Evolutionary conservation across 2,888 invertebrate genomes (phyloP).

Genomic region (Scrobipalpa costella): DNA sequence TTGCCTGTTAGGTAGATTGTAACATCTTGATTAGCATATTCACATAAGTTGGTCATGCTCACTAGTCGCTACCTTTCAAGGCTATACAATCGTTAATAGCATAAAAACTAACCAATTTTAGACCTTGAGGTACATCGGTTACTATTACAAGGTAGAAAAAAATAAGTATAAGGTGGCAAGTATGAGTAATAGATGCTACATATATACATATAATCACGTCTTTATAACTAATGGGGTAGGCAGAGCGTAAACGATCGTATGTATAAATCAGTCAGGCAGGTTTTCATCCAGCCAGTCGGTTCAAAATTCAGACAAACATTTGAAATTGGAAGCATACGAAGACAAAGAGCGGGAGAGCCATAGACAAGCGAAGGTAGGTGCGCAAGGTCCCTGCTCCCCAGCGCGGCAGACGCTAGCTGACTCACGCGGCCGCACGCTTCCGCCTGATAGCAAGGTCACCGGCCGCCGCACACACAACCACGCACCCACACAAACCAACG

Average conservation of each 20-base stretch:
- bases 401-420: constrained; percentile 71
- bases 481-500: constrained; percentile 42
- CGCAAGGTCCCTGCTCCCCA: constrained; percentile 66
- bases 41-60: constrained; percentile 37
- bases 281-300: no score
- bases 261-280: no score
- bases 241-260: no score
- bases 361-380: constrained; percentile 32
- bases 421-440: constrained; percentile 75
- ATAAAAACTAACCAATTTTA: neutral
- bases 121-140: neutral
- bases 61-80: constrained; percentile 44
- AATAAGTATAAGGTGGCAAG: no score
- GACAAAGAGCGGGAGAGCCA: constrained; percentile 19
- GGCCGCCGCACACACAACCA: constrained; percentile 57
- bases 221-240: no score
- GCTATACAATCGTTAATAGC: constrained; percentile 30
- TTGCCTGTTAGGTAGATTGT: neutral
- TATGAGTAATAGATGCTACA: no score
- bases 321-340: neutral
- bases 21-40: constrained; percentile 42
- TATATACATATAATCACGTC: no score
- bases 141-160: neutral
- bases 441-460: constrained; percentile 81
- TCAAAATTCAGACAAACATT: neutral